Base-by-base conservation (phyloP, 1,140 invertebrate genomes). In the Nylanderia fulva region DNA sequence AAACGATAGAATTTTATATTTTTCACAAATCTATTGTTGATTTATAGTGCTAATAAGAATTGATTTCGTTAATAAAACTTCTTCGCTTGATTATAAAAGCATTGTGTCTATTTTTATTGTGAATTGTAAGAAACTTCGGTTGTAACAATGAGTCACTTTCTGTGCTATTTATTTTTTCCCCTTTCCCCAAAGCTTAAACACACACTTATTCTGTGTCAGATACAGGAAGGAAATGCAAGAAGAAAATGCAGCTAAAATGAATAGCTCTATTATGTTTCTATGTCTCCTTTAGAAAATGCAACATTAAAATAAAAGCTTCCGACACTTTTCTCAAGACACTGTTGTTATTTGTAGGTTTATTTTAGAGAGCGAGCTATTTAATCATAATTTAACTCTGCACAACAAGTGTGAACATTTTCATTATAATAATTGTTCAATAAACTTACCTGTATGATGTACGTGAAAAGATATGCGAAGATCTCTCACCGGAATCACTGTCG, bases 171-270 rank as follows among this genome's bases (percentile, higher is more conserved):
- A 33, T 56, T 36, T 72, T 72, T 52, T 48, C 13, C n/a, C 29
- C 69, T 72, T 72, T 72, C 36, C 52, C 56, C n/a, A 56, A 58
- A 56, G 69, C 48, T 13, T 72, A 52, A 56, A 72, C 36, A 72
- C 69, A 72, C 69, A 72, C 33, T 72, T 72, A 72, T 72, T 72
- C 69, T 56, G 52, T 36, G 69, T 72, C 69, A 72, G 52, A 58
- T 72, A 72, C 69, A 72, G 69, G 36, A 72, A 72, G 69, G 13
- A 72, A 72, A 72, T 56, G 33, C 52, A 72, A 21, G 52, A 7
- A 58, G 29, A n/a, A 72, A 72, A 29, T 72, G 11, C 69, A 36
- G 29, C 54, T 72, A 72, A 58, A 72, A 72, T 72, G 52, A 72
- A 72, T 52, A 72, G 69, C 24, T 18, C 33, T 72, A 72, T 72